Evolutionary conservation across 2,797 vertebrate species (phyloP), one percentile per base, ranked within the genome.

Genomic region (Leptodactylus fallax): DNA sequence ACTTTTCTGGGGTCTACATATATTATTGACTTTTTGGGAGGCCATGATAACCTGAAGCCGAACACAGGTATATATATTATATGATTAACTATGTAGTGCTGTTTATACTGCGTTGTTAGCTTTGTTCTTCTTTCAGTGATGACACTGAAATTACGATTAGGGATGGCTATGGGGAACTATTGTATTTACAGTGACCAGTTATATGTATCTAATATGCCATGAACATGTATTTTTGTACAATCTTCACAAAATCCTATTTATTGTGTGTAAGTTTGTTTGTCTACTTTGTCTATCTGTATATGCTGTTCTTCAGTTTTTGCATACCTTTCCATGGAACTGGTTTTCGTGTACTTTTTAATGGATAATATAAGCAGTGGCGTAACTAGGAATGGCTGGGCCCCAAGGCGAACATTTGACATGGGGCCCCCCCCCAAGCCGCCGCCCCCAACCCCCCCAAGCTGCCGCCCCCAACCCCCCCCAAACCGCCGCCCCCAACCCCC

Each of bases 21-120:
- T 27, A 10, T 13, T 7, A 47, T 63, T 49, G 17, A 17, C 21
- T 23, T 76, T 7, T 71, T n/a, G 61, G 53, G 12, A 80, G 85
- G 63, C 36, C 79, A 79, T 83, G 79, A 86, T 83, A 71, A 77
- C 23, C 67, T 45, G n/a, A 86, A 83, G 27, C 36, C 13, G 25
- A 19, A 51, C 19, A 23, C 85, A 87, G 85, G 88, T 86, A 87
- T 51, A 51, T 51, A 53, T 16, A 21, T 27, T 49, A 72, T 14
- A 69, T 72, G 6, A 25, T 49, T 65, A 65, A 16, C 25, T 49
- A 49, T 67, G 14, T 63, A 63, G 16, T 7, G 19, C 45, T 53
- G 14, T 67, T 67, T 56, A 56, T 72, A 16, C 36, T 36, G 6
- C 74, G 11, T 49, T 10, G 12, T 60, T 25, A 1, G 36, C 27